These are phyloP conservation scores for Eupithecia tripunctaria DNA, from an alignment of 2,888 invertebrate genomes.

Conservation along the genomic window DNA sequence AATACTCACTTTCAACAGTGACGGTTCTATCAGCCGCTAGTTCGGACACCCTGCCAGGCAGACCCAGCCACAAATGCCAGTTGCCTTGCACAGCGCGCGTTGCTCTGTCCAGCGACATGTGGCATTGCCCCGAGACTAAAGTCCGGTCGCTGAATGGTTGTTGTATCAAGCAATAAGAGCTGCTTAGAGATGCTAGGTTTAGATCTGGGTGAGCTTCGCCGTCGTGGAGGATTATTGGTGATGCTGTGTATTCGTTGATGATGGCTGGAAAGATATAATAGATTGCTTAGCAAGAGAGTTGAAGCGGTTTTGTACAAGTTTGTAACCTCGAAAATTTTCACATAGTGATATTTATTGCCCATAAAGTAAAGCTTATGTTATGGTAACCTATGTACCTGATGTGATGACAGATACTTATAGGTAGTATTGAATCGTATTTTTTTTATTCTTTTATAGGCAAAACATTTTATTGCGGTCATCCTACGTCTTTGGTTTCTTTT, in stretches of 20 bases:
- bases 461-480: neutral
- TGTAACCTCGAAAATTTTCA: neutral
- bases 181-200: slow-evolving; percentile 60
- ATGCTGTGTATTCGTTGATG: slow-evolving; percentile 50
- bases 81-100: slow-evolving; percentile 76
- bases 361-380: neutral
- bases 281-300: neutral
- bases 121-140: slow-evolving; percentile 72
- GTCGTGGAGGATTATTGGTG: slow-evolving; percentile 63
- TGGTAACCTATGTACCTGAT: too few relatives aligned
- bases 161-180: slow-evolving; percentile 70
- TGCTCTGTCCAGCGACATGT: slow-evolving; percentile 65
- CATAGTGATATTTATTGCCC: neutral
- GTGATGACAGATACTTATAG: neutral
- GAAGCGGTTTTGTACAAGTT: neutral
- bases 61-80: slow-evolving; percentile 74
- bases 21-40: slow-evolving; percentile 65
- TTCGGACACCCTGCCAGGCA: slow-evolving; percentile 75
- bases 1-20: slow-evolving; percentile 64
- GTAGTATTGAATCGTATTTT: neutral
- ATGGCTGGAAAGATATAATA: slow-evolving; percentile 36
- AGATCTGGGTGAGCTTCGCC: slow-evolving; percentile 58
- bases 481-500: neutral
- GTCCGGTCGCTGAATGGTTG: slow-evolving; percentile 74
- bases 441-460: neutral